Base-by-base conservation (phyloP, 1,140 invertebrate species). In the Radopholus similis region DNA sequence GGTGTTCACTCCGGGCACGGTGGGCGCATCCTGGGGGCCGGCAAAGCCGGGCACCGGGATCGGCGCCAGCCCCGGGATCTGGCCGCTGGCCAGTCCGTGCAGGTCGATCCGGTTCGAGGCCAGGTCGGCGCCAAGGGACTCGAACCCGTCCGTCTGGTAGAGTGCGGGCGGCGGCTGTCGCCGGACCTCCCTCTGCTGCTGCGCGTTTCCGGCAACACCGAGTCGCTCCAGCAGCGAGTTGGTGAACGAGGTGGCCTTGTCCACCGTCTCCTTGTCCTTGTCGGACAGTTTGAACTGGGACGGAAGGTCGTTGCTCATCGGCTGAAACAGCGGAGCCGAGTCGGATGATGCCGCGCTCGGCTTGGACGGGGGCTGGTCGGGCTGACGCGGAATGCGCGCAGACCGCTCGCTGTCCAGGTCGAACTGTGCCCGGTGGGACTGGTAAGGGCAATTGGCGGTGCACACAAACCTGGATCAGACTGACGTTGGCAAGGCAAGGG, bases 1-100 rank as follows among this genome's bases (percentile, higher is more conserved):
- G 8, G 79, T 81, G 64, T 81, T 81, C 30, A 81, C 79, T 26
- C 79, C 79, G 42, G 79, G 79, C n/a, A 81, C 76, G 3, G 74
- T 75, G 32, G 79, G 79, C 6, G 65, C 66, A 49, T 81, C 79
- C 44, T 66, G 65, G 30, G 81, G 78, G n/a, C 77, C 79, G 30
- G 75, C 66, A 62, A 82, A 80, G 38, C 77, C 79, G 21, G 79
- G 79, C 2, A 81, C 79, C 6, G 79, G 79, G 54, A 81, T 81
- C 15, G 81, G 81, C 4, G 81, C 79, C 23, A 83, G 47, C 28
- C 81, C 81, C 30, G 78, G 78, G 49, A 81, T 80, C 47, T 81
- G 74, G 34, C 79, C 79, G 55, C 68, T 73, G 6, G 81, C 69
- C 47, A 81, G 47, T 42, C 79, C 81, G 15, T 62, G 81, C 11